Evolutionary conservation across 64 coral and sea anemone genomes (phyloP), one percentile per base, ranked within the genome.

Genomic region (Platygyra sinensis): DNA sequence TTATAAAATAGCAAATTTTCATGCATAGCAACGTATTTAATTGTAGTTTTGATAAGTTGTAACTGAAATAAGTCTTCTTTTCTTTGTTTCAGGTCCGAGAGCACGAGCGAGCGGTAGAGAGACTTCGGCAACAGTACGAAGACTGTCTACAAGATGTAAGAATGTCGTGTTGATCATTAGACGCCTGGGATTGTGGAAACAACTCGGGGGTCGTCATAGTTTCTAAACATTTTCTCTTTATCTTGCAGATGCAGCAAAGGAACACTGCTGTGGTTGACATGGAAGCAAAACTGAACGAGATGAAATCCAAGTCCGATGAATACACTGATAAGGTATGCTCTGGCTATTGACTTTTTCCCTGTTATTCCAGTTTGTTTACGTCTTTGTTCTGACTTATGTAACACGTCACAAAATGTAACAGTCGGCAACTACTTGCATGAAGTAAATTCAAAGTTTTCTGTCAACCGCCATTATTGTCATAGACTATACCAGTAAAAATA

Each of bases 111-210:
- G 83, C 90, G 5, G 89, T 94, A 0, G 90, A 95, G 24, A 90
- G 94, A 59, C 72, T 96, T 32, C 87, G 92, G 28, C 84, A 93
- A 74, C 90, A 96, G 69, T 99, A 99, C 60, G 97, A 99, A 74
- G 97, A 99, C 78, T 96, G 91, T 8, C 79, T 99, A 20, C 91
- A 96, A 72, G 97, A 99, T 91, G 97, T 99, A 75, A 76, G 90
- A 52, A 51, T 16, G 4, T 8, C 0, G 10, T 27, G 15, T 24
- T 60, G 10, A 10, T 60, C 5, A 31, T 30, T 39, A 29, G 24
- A 19, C 15, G 29, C n/a, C 10, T 24, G 65, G n/a, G 22, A 16
- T 57, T 80, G 10, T 25, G 13, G 51, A 19, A 10, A 3, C 12
- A 9, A 54, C 50, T 36, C 3, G 30, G 15, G 14, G 0, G 27